Evolutionary conservation across 2,888 invertebrate species (phyloP), one percentile per base, ranked within the genome.

Genomic region (Arenicola marina): DNA sequence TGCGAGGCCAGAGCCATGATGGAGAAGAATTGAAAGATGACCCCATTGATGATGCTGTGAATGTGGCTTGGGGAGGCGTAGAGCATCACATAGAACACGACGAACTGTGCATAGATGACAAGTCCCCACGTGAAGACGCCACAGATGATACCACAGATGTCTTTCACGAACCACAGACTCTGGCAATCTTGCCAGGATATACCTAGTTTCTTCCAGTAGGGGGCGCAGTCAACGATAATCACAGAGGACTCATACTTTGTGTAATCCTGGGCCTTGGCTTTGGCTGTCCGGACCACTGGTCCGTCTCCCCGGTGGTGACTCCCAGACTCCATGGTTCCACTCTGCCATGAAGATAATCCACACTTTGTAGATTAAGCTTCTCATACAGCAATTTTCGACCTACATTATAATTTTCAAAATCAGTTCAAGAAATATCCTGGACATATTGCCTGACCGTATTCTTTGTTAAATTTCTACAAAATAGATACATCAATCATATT

Each of bases 71-170:
- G 87, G 72, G 91, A 89, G 68, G 92, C 84, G 69, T 92, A 87
- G 71, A 94, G 89, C 48, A 93, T 92, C 80, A 89, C 87, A 75
- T 91, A 77, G 66, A 78, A 87, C 63, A 93, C 89, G 63, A 92
- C 93, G 85, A 92, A 94, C 83, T 93, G 92, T 24, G 93, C 92
- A 81, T 93, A 94, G 75, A 91, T 86, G 54, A 94, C 88, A 56
- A 92, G 90, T 57, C 88, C 81, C 84, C 93, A 94, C 46, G 93
- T 92, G 72, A 93, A 87, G 66, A 91, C 81, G 66, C 92, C 88
- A 83, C 93, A 94, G 65, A 90, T 87, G 74, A 93, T 88, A 71
- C 93, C 93, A 83, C 93, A 94, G 60, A 91, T 91, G 87, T 93
- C 93, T 77, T 87, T 88, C 63, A 92, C 88, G 82, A 91, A 90